Evolutionary conservation across 2,797 vertebrate genomes (phyloP), one percentile per base, ranked within the genome.

Genomic region (Aselliscus stoliczkanus): DNA sequence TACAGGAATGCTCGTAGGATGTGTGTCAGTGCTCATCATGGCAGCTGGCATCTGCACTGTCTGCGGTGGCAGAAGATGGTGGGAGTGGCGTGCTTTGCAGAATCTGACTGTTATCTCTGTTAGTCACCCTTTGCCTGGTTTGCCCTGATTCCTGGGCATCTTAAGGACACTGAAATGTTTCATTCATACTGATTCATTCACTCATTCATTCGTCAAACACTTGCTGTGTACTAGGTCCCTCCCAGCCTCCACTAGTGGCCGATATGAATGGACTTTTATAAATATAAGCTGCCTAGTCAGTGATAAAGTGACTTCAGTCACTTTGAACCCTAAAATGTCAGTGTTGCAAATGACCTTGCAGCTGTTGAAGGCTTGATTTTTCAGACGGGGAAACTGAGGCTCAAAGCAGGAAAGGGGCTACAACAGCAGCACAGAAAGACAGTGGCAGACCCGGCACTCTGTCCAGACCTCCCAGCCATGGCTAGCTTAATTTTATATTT

Each of bases 61-160:
- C 20, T 12, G 0, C 11, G 37, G 39, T 1, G 44, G 25, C 39
- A 42, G 39, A 14, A n/a, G n/a, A 29, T 69, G 50, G 12, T n/a
- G 79, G 37, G 34, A 14, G 62, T n/a, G 50, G 75, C 54, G 39
- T 39, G 20, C 25, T 34, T 52, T 42, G 27, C 62, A n/a, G 65
- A 72, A 42, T 69, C 44, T 47, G 18, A 18, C 44, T 47, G 25
- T 79, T 10, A 2, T 58, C 75, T 62, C 0, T 25, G 42, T 73
- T 50, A 37, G 58, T 75, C 52, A 64, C 31, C 25, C 69, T 70
- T 25, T 27, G 87, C 23, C 37, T 58, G 18, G 31, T 80, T 29
- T 87, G 27, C 50, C 76, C 79, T 88, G 37, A 67, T 77, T 84
- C 90, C 84, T 79, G 76, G 34, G 31, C 27, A n/a, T 75, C 56